Evolutionary conservation across 2,797 vertebrate species (phyloP).

Genomic region (Scolopax bukidnonensis): DNA sequence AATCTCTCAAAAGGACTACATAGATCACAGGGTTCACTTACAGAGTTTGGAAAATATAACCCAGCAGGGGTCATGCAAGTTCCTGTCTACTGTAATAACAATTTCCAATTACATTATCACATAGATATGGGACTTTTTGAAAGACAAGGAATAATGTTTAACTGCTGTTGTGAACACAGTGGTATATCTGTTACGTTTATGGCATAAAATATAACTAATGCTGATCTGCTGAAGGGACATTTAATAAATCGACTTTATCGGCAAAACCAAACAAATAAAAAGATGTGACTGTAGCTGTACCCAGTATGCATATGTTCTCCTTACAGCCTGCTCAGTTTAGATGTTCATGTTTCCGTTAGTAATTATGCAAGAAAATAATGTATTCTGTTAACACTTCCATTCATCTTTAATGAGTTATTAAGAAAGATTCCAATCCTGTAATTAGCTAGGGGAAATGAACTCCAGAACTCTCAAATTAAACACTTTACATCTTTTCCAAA

Average conservation of each 20-base stretch:
- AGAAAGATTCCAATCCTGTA: constrained; percentile 7
- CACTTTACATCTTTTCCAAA: neutral
- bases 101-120: neutral
- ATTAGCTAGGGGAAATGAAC: constrained; percentile 19
- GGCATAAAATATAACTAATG: neutral
- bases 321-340: neutral
- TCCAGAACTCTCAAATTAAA: constrained; percentile 6
- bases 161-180: neutral
- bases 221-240: neutral
- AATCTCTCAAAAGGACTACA: neutral
- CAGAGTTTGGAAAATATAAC: constrained; percentile 26
- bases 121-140: neutral
- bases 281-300: neutral
- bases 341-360: constrained; percentile 7
- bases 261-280: neutral
- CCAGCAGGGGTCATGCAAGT: constrained; percentile 42
- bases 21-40: neutral
- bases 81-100: constrained; percentile 12
- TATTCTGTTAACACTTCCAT: constrained; percentile 9
- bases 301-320: neutral
- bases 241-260: neutral
- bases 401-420: constrained; percentile 36
- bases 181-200: neutral
- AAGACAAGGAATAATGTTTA: neutral
- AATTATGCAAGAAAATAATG: neutral